Evolutionary conservation across 23 tunicate species (phyloP).

Genomic region (Phallusia fumigata): DNA sequence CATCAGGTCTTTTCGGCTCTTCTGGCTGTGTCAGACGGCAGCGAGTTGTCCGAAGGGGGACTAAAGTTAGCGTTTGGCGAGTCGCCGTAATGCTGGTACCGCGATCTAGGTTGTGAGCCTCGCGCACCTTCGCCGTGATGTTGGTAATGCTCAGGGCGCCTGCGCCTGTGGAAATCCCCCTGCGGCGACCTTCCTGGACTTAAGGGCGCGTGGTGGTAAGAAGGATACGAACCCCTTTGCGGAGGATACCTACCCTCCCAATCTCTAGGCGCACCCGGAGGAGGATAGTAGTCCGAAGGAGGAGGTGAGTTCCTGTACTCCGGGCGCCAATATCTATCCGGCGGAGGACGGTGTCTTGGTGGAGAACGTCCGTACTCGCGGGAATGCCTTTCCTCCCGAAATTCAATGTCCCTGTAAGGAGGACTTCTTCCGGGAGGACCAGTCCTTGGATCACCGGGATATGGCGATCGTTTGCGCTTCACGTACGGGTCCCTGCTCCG

Average conservation of each 20-base stretch:
- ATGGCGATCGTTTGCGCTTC: slow-evolving; percentile 41
- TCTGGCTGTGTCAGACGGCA: slow-evolving; percentile 15
- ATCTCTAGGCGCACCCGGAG: slow-evolving; percentile 10
- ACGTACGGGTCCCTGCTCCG: slow-evolving; percentile 13
- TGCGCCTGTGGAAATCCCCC: slow-evolving; percentile 33
- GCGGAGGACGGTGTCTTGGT: slow-evolving; percentile 37
- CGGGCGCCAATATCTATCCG: slow-evolving; percentile 19
- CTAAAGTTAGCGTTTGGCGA: slow-evolving; percentile 42
- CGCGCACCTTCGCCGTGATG: slow-evolving; percentile 27
- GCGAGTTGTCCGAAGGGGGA: slow-evolving; percentile 38
- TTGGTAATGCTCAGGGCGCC: slow-evolving; percentile 18
- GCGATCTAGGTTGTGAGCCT: slow-evolving; percentile 3
- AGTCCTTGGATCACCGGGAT: slow-evolving; percentile 27
- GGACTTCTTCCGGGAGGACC: slow-evolving; percentile 43
- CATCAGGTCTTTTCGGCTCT: slow-evolving; percentile 30
- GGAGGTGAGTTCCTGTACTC: slow-evolving; percentile 55
- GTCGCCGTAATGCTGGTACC: slow-evolving; percentile 35
- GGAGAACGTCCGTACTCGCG: slow-evolving; percentile 55
- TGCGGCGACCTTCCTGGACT: slow-evolving; percentile 51
- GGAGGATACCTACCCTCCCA: slow-evolving; percentile 37
- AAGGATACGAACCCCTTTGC: slow-evolving; percentile 28
- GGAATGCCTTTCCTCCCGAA: slow-evolving; percentile 46
- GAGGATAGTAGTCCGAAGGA: slow-evolving; percentile 19
- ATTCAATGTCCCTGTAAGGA: slow-evolving; percentile 43
- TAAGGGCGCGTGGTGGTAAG: slow-evolving; percentile 23